Evolutionary conservation across 2,797 vertebrate genomes (phyloP).

Genomic region (Tapera naevia): DNA sequence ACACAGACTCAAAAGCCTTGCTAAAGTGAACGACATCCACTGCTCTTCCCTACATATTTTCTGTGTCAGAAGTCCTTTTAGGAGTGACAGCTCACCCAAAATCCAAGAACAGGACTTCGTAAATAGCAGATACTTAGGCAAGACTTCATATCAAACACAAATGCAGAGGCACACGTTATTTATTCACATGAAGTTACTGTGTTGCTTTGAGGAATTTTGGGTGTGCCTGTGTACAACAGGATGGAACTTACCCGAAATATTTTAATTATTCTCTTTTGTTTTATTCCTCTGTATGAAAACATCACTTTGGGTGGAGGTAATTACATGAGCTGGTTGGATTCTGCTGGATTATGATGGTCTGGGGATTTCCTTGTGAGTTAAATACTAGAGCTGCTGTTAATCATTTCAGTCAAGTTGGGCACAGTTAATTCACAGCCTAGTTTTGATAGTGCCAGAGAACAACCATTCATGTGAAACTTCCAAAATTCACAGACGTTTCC

Average conservation of each 20-base stretch:
- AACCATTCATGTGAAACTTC: background rate
- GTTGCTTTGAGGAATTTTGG: background rate
- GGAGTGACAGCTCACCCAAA: background rate
- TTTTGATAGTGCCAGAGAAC: background rate
- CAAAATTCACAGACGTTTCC: constrained; percentile 18
- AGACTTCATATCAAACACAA: background rate
- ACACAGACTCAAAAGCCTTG: background rate
- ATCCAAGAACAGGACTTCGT: background rate
- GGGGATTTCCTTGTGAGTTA: background rate
- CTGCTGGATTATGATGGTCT: background rate
- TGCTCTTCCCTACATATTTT: background rate
- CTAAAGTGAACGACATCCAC: background rate
- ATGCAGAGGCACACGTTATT: background rate
- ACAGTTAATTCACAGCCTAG: background rate
- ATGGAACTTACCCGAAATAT: background rate
- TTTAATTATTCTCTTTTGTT: background rate
- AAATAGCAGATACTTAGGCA: background rate
- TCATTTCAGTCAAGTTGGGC: background rate
- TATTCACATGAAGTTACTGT: background rate
- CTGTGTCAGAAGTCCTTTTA: background rate
- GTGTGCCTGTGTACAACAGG: background rate
- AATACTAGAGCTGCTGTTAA: background rate
- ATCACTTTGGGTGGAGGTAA: background rate
- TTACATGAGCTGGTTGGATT: background rate
- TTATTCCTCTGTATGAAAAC: background rate